Base-by-base conservation (phyloP, 1,140 invertebrate genomes). In the Ceratosolen solmsi region DNA sequence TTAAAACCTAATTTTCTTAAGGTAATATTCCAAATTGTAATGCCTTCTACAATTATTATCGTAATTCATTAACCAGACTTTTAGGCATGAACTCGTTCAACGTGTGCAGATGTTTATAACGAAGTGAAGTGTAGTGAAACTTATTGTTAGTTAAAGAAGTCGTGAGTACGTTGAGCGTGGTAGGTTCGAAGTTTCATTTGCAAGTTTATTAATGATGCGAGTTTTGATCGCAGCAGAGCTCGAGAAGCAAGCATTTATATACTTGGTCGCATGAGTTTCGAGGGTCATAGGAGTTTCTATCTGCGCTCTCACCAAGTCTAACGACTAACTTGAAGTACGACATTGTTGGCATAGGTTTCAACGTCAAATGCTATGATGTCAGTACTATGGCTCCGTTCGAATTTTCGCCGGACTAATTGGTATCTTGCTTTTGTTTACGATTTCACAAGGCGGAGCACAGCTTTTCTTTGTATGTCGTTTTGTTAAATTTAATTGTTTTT, bases 121-220 rank as follows among this genome's bases (percentile, higher is more conserved):
- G 79, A 54, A 80, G 54, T 25, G 13, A 75, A 51, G 58, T 68
- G 46, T 0, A 60, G 22, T 1, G 46, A 22, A 77, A 76, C 73
- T 82, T 77, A 82, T 82, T 77, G 80, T 82, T 60, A 49, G 51
- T 36, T 63, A 70, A 76, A 81, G 79, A 74, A 81, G 70, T 71
- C 22, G 65, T 30, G 46, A 30, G 49, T 15, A 41, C 11, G 22
- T 46, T 46, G 27, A 8, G 70, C 22, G 15, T 38, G 33, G 30
- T 30, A 11, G 27, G 25, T 72, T 77, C 65, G 56, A 76, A 82
- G 75, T 82, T 82, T 77, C 75, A 82, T 82, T 82, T 82, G 68
- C 80, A 76, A 82, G 80, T 82, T 82, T 82, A 82, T 77, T 78
- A 82, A 82, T 82, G 73, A 63, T 60, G 76, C 49, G 80, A 82